Conservation (phyloP, 1,140 invertebrate genomes). For the Bombus polaris region DNA sequence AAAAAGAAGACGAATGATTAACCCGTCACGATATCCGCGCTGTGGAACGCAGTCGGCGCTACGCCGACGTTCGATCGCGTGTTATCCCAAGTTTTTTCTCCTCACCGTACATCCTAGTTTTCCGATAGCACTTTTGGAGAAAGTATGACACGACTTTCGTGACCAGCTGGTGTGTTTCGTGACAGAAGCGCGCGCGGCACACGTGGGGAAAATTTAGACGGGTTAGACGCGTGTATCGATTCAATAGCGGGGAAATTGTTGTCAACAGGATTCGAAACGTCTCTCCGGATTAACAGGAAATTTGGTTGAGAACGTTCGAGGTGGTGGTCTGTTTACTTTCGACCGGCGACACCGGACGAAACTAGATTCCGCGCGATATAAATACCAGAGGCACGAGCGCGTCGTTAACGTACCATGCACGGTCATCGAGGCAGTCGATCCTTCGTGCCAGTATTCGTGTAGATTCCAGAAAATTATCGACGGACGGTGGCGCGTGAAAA, state of each 20-base stretch:
- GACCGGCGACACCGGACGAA: conserved; percentile 37
- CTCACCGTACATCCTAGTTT: conserved; percentile 23
- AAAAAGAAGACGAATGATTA: not conserved
- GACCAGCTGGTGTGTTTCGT: conserved; percentile 12
- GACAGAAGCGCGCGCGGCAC: not conserved
- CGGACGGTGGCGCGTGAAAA: conserved; percentile 20
- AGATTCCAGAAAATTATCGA: conserved; percentile 38
- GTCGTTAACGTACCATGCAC: not conserved
- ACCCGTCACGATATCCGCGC: not conserved
- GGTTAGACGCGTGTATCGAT: no score
- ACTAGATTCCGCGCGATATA: conserved; percentile 48
- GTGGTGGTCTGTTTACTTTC: conserved; percentile 21
- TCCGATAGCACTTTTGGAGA: conserved; percentile 29
- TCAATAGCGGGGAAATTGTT: not conserved
- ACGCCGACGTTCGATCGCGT: conserved; percentile 24
- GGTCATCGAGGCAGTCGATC: not conserved
- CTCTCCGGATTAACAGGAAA: not conserved
- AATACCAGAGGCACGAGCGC: conserved; percentile 2
- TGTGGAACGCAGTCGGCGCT: not conserved
- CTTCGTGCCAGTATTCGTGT: not conserved
- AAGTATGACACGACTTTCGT: conserved; percentile 37
- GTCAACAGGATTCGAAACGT: not conserved
- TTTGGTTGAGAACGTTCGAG: not conserved
- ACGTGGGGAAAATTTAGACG: conserved; percentile 7
- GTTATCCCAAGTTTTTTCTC: not conserved